phyloP scores from a whole-genome alignment of 1,140 invertebrate species.

The Lanistes nyassanus region DNA sequence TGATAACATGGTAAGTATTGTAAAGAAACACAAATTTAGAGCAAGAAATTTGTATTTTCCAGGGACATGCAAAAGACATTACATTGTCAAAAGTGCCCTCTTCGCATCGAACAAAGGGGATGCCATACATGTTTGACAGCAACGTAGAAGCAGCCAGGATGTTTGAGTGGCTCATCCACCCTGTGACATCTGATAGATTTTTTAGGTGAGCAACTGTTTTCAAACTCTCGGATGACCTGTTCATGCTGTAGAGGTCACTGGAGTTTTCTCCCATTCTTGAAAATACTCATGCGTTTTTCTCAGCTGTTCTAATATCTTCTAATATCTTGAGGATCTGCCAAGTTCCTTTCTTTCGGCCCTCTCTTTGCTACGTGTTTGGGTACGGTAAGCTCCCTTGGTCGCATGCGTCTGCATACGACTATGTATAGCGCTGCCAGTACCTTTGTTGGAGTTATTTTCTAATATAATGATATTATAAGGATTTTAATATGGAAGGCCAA shows the following conservation, averaged over 20 bases:
- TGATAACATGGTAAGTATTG: too few species aligned
- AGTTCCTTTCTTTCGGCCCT: too few species aligned
- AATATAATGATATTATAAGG: too few species aligned
- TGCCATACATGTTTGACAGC: constrained; percentile 60
- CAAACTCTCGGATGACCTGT: too few species aligned
- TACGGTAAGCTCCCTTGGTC: too few species aligned
- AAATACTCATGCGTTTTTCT: not conserved
- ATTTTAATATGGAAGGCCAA: not conserved
- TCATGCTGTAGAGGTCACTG: not conserved
- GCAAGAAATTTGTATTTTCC: not conserved
- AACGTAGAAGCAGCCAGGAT: constrained; percentile 70
- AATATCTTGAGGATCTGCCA: too few species aligned
- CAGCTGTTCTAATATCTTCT: too few species aligned
- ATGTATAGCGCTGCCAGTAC: too few species aligned
- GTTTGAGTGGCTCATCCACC: constrained; percentile 79
- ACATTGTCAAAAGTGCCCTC: not conserved
- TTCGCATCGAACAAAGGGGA: constrained; percentile 12
- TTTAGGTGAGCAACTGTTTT: constrained; percentile 71
- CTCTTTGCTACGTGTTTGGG: too few species aligned
- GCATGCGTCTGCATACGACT: too few species aligned
- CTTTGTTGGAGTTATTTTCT: too few species aligned
- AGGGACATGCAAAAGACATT: not conserved
- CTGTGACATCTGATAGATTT: constrained; percentile 74
- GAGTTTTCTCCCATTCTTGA: not conserved
- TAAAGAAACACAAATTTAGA: too few species aligned